A percentile compares a stretch with the other conserved stretches of the same genome.
Evolutionary conservation across 2,113 vertebrate species (phyloP).

Genomic region (Benitochromis conjunctus): DNA sequence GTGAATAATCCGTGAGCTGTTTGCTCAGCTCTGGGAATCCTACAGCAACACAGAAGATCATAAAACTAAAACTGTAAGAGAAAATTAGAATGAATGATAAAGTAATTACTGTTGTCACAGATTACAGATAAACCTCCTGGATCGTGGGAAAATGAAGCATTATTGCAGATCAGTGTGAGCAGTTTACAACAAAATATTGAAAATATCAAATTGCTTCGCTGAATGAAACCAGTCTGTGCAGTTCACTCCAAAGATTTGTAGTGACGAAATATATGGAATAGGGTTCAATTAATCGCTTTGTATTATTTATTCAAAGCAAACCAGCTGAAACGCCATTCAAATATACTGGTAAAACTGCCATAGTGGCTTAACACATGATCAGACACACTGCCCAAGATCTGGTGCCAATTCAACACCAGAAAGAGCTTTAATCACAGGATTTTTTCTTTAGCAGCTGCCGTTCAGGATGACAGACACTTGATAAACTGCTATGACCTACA

Average conservation of each 20-base stretch:
- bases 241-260: neutral
- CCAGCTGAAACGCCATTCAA: neutral
- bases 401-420: neutral
- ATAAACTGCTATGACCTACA: conserved; percentile 40
- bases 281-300: neutral
- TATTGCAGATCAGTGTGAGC: neutral
- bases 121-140: neutral
- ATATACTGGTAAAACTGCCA: too few relatives aligned
- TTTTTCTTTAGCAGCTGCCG: neutral
- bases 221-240: neutral
- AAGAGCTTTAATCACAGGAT: neutral
- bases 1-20: neutral
- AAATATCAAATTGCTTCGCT: neutral
- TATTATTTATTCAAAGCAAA: neutral
- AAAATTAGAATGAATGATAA: neutral
- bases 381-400: too few relatives aligned
- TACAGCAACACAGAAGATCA: neutral
- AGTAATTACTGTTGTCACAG: neutral
- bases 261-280: neutral
- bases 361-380: too few relatives aligned
- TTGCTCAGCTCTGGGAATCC: neutral
- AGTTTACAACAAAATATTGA: neutral
- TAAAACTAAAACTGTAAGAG: neutral
- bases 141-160: neutral
- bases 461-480: conserved; percentile 31